Conservation (phyloP, 1,140 invertebrate genomes). For the Heliconius melpomene region DNA sequence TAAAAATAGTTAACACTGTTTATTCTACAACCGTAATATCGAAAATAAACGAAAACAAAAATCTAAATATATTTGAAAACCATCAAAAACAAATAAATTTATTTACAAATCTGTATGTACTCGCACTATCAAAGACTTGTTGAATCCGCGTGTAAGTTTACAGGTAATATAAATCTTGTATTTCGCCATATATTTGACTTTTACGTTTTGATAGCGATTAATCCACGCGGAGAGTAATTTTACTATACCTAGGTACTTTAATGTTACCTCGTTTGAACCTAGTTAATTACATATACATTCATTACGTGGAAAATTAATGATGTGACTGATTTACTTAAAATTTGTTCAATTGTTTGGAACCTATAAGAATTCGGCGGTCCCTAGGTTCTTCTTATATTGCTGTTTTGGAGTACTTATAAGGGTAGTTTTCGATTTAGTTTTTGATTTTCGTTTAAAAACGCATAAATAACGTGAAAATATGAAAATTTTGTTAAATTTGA, state of each 20-base stretch:
- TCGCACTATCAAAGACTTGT: slow-evolving; percentile 18
- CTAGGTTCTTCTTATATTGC: too few relatives aligned
- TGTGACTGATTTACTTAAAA: neutral
- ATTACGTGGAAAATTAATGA: neutral
- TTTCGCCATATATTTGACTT: slow-evolving; percentile 59
- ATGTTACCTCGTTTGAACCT: neutral
- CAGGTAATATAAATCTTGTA: slow-evolving; percentile 59
- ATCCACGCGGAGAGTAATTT: slow-evolving; percentile 46
- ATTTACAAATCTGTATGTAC: neutral
- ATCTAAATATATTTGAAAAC: neutral
- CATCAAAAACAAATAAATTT: neutral
- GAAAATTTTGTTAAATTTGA: too few relatives aligned
- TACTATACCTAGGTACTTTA: neutral
- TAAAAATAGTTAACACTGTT: neutral
- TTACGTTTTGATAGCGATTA: slow-evolving; percentile 65
- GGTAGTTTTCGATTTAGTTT: too few relatives aligned
- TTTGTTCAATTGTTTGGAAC: too few relatives aligned
- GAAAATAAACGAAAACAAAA: neutral
- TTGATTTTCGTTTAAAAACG: too few relatives aligned
- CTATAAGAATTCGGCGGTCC: too few relatives aligned
- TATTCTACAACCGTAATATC: neutral
- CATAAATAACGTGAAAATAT: too few relatives aligned
- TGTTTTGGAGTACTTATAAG: too few relatives aligned
- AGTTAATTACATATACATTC: neutral
- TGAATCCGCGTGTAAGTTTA: slow-evolving; percentile 41